Evolutionary conservation across 2,113 vertebrate genomes (phyloP).

Genomic region (Onychorhynchus coronatus): DNA sequence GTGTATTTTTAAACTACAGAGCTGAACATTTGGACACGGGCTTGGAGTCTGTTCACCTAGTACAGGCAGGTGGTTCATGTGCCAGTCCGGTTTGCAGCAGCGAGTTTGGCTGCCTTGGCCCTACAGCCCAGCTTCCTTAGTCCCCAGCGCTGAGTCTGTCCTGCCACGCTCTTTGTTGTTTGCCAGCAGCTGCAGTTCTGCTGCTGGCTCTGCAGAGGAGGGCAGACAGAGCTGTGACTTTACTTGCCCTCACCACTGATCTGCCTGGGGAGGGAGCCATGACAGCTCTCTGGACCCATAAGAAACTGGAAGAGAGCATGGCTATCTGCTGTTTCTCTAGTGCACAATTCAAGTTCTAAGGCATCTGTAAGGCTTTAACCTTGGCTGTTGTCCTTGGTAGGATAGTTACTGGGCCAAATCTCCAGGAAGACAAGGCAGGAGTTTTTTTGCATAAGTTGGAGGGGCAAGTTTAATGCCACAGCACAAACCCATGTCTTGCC

Average conservation of each 20-base stretch:
- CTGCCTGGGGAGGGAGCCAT: background rate
- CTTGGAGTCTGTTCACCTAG: background rate
- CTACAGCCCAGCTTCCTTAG: background rate
- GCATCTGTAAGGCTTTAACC: background rate
- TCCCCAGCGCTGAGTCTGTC: background rate
- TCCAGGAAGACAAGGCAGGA: background rate
- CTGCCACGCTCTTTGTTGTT: background rate
- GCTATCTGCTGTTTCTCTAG: background rate
- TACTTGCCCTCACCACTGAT: background rate
- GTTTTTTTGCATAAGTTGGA: background rate
- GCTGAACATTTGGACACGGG: background rate
- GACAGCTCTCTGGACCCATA: background rate
- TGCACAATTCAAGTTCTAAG: background rate
- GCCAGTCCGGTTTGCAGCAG: background rate
- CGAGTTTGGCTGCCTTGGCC: background rate
- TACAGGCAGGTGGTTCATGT: background rate
- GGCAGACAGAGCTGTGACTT: background rate
- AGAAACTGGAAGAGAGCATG: background rate
- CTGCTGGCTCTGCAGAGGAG: background rate
- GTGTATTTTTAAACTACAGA: background rate
- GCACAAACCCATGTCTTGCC: background rate
- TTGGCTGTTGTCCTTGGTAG: background rate
- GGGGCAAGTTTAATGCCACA: background rate
- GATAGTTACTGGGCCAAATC: background rate
- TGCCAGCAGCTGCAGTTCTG: background rate